phyloP scores from a whole-genome alignment of 2,888 invertebrate species.

The Volucella inanis region DNA sequence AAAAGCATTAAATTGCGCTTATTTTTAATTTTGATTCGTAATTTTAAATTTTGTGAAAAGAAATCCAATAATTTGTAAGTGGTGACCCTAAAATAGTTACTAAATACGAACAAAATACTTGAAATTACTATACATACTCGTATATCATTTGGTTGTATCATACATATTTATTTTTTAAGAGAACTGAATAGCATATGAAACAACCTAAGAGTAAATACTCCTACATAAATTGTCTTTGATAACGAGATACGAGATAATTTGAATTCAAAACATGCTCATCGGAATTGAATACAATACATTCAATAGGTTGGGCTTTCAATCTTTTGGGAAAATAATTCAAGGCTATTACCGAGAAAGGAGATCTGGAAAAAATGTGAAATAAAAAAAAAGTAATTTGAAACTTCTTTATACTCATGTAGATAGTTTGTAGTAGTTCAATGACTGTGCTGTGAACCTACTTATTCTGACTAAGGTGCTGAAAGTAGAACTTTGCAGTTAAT shows the following conservation, averaged over 20 bases:
- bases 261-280: conserved; percentile 12
- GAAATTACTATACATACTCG: too few species aligned
- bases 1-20: too few species aligned
- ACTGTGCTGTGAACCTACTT: conserved; percentile 11
- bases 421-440: conserved; percentile 12
- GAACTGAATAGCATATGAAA: too few species aligned
- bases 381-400: background rate
- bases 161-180: too few species aligned
- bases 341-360: conserved; percentile 3
- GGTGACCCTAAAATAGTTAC: too few species aligned
- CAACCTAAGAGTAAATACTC: too few species aligned
- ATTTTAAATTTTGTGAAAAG: too few species aligned
- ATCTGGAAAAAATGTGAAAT: background rate
- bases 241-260: conserved; percentile 19
- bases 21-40: too few species aligned
- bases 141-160: too few species aligned
- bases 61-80: too few species aligned
- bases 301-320: background rate
- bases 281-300: background rate
- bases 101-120: too few species aligned
- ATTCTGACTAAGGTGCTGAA: background rate
- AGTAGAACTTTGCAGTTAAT: background rate
- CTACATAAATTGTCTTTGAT: conserved; percentile 6
- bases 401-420: background rate
- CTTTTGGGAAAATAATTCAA: conserved; percentile 9